A percentile compares a stretch with the other conserved stretches of the same genome.
phyloP scores from a whole-genome alignment of 1,140 invertebrate species.

The Sarcophaga peregrina region DNA sequence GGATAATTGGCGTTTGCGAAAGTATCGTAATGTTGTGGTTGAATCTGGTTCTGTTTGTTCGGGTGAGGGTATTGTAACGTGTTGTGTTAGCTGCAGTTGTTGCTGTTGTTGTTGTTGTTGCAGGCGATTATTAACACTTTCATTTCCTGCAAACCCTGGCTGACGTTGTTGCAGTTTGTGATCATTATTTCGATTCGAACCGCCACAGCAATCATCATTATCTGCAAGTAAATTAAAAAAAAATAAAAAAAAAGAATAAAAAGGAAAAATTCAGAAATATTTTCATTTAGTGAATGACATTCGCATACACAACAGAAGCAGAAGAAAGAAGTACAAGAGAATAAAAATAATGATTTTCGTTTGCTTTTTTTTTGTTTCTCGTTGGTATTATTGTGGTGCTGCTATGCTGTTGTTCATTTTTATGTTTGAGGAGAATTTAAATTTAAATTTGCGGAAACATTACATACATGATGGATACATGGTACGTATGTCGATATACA shows the following conservation, averaged over 20 bases:
- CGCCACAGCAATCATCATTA: slow-evolving; percentile 12
- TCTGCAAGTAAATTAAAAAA: slow-evolving; percentile 15
- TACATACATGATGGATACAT: too few relatives aligned
- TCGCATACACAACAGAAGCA: too few relatives aligned
- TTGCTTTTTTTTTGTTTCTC: background rate
- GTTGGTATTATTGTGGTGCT: too few relatives aligned
- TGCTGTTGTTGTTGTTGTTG: background rate
- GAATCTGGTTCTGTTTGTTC: slow-evolving; percentile 64
- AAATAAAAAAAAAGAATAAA: too few relatives aligned
- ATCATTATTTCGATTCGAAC: background rate
- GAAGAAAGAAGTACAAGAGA: slow-evolving; percentile 63
- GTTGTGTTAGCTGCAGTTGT: background rate
- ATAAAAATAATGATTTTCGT: background rate
- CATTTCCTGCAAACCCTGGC: background rate
- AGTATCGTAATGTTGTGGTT: slow-evolving; percentile 59
- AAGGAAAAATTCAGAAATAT: too few relatives aligned
- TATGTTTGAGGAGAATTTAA: background rate
- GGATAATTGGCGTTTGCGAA: slow-evolving; percentile 53
- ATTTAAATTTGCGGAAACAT: background rate
- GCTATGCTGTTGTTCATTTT: background rate
- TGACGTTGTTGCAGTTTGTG: slow-evolving; percentile 31
- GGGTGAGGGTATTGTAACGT: slow-evolving; percentile 59
- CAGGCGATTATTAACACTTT: background rate
- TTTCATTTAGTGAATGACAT: too few relatives aligned
- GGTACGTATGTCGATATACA: background rate